Conservation (phyloP, 35 echinoderm and acorn worm species). For the Diadema setosum region DNA sequence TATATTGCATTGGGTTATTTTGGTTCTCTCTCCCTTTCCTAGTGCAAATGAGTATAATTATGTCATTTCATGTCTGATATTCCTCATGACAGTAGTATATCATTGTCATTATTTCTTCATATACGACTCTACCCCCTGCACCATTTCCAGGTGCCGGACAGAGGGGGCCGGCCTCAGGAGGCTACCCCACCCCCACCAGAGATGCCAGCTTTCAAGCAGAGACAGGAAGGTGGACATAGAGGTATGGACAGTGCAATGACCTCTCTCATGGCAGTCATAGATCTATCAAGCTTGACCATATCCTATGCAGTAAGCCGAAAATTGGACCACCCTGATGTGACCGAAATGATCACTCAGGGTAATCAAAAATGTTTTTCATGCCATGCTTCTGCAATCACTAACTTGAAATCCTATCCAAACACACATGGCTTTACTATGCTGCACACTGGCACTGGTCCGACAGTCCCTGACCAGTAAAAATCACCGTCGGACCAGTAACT, state of each 20-base stretch:
- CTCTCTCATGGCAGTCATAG: neutral
- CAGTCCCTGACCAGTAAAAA: no score
- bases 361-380: neutral
- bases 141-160: conserved; percentile 75
- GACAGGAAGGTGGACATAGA: conserved; percentile 62
- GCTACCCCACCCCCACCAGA: conserved; percentile 87
- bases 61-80: no score
- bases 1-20: no score
- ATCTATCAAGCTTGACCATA: neutral
- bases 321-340: no score
- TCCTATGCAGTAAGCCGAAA: neutral
- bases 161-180: conserved; percentile 87
- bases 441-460: no score
- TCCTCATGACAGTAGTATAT: no score
- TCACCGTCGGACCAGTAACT: no score
- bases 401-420: neutral
- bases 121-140: neutral
- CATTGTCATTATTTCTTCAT: no score
- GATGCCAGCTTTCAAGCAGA: conserved; percentile 88
- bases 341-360: neutral
- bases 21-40: no score
- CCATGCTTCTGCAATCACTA: neutral
- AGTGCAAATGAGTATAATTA: no score
- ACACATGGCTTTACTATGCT: no score
- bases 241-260: neutral